Conservation (phyloP, 2,113 vertebrate species). For the Tricholaema leucomelas region DNA sequence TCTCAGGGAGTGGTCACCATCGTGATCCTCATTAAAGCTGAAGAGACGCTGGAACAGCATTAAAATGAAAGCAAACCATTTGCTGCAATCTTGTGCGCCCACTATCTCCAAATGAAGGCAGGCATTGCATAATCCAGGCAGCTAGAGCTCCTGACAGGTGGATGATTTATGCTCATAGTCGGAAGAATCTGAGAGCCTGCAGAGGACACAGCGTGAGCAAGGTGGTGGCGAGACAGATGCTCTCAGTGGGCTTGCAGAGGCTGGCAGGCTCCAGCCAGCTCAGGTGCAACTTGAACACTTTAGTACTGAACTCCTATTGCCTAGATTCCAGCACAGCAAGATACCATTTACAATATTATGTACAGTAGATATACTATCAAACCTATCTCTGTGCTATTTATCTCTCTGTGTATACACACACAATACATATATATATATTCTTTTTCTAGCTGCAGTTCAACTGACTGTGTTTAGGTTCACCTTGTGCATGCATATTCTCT, state of each 20-base stretch:
- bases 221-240: slow-evolving; percentile 85
- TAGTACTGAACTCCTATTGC: slow-evolving; percentile 73
- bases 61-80: slow-evolving; percentile 81
- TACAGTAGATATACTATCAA: slow-evolving; percentile 67
- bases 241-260: slow-evolving; percentile 84
- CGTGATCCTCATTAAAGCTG: slow-evolving; percentile 79
- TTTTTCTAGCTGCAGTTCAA: background rate
- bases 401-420: background rate
- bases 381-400: slow-evolving; percentile 36
- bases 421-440: background rate
- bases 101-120: slow-evolving; percentile 83
- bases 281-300: slow-evolving; percentile 82
- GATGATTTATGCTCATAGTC: slow-evolving; percentile 91
- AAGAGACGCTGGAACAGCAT: slow-evolving; percentile 71
- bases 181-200: slow-evolving; percentile 82
- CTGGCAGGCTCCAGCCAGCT: slow-evolving; percentile 82
- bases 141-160: slow-evolving; percentile 84
- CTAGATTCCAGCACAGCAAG: slow-evolving; percentile 75
- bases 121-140: slow-evolving; percentile 87
- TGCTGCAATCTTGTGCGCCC: slow-evolving; percentile 76
- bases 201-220: slow-evolving; percentile 79
- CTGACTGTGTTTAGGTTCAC: background rate
- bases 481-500: background rate
- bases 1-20: slow-evolving; percentile 71
- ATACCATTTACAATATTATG: slow-evolving; percentile 69